Conservation (phyloP, 2,797 vertebrate genomes). For the Thaleichthys pacificus region DNA sequence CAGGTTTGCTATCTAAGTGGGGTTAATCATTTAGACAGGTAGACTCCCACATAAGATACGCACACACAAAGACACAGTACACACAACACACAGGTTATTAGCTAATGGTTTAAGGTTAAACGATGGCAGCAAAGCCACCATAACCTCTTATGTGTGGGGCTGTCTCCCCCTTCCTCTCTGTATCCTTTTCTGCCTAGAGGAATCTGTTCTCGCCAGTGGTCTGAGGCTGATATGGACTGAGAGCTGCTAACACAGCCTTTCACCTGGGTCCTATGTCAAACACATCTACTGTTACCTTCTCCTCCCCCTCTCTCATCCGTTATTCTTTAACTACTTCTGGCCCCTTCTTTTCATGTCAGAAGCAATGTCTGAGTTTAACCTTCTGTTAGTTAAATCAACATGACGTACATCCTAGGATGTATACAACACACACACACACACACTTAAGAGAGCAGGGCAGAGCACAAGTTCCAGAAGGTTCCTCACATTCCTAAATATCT, state of each 20-base stretch:
- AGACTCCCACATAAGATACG: conserved; percentile 44
- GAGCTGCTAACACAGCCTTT: conserved; percentile 43
- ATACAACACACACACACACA: conserved; percentile 29
- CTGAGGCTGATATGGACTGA: conserved; percentile 58
- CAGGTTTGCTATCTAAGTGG: conserved; percentile 27
- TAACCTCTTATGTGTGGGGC: conserved; percentile 40
- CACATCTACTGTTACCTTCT: conserved; percentile 17
- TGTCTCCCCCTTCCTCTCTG: conserved; percentile 22
- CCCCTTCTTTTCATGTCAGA: conserved; percentile 30
- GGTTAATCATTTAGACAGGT: conserved; percentile 62
- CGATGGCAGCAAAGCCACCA: conserved; percentile 3
- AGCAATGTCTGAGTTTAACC: conserved; percentile 54
- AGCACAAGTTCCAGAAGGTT: background rate
- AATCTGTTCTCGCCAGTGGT: conserved; percentile 37
- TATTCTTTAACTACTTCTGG: conserved; percentile 29
- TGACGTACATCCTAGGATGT: conserved; percentile 30
- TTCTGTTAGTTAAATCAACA: conserved; percentile 27
- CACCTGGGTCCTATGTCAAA: background rate
- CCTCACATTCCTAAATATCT: background rate
- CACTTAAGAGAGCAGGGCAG: background rate
- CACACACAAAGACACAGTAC: background rate
- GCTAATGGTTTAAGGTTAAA: conserved; percentile 40
- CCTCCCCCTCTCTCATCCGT: conserved; percentile 16
- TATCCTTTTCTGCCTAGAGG: conserved; percentile 40
- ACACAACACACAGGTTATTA: background rate